Base-by-base conservation (phyloP, 1,140 invertebrate species). In the Plectrocnemia conspersa region DNA sequence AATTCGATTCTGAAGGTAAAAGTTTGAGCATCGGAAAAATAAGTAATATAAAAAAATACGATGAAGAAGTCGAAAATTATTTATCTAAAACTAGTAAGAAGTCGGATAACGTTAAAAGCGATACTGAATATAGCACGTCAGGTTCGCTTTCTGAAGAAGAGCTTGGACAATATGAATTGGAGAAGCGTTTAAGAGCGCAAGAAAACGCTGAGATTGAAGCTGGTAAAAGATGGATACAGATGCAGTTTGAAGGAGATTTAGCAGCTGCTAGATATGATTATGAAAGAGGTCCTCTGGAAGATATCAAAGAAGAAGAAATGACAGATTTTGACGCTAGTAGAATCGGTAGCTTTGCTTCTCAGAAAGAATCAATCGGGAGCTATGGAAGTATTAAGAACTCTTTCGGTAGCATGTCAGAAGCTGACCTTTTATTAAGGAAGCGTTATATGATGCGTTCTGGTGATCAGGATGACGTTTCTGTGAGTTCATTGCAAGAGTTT, bases 401-500 rank as follows among this genome's bases (percentile, higher is more conserved):
- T 1, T 84, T 87, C 62, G 83, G 87, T 6, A 88, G 85, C 59
- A 88, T 89, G 1, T 89, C 90, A 0, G 90, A 93, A 58, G 92
- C 89, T 66, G 89, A 93, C 68, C 80, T 88, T 35, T 69, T 90
- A 5, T 85, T 87, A 0, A 82, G 86, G 2, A 80, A 85, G 58
- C 84, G 85, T 63, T 89, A 85, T 67, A 88, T 90, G 64, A 82
- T 83, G 1, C 80, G 81, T 63, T 81, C 82, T 52, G 82, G 86
- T 3, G 93, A 95, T 63, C 86, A 91, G 67, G 93, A 96, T 70
- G 89, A 93, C 70, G 77, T 93, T 18, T 96, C 92, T 0, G 83
- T 95, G 65, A 91, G 85, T 50, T 96, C 92, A 5, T 75, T 96
- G 52, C 91, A 94, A 70, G 93, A 97, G 69, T 97, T 97, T 75